These are phyloP conservation scores for Xyrauchen texanus DNA, from an alignment of 2,113 vertebrate genomes.

Conservation along the genomic window DNA sequence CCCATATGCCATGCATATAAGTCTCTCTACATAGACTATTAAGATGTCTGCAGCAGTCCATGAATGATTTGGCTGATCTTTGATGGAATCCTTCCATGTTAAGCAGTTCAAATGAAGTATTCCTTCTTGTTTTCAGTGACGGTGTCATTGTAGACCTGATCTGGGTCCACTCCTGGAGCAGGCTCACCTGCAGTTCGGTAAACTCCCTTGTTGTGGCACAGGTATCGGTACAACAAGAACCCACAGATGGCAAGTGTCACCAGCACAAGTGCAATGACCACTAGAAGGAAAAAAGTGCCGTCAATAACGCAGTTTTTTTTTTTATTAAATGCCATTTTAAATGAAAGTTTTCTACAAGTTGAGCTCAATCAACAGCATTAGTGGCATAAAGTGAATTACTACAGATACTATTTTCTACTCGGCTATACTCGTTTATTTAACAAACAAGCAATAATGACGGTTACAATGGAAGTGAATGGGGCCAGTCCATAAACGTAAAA, in stretches of 20 bases:
- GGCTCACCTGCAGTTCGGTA: conserved; percentile 88
- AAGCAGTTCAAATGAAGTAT: conserved; percentile 84
- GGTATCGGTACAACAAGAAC: conserved; percentile 82
- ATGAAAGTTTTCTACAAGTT: no score
- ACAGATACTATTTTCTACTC: no score
- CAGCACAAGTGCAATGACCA: conserved; percentile 70
- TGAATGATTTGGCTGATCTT: not conserved
- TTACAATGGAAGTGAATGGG: no score
- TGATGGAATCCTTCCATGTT: not conserved
- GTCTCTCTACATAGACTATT: not conserved
- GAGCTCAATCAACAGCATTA: no score
- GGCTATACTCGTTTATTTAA: no score
- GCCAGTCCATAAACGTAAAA: no score
- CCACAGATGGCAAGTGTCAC: conserved; percentile 78
- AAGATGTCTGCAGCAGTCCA: not conserved
- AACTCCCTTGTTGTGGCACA: conserved; percentile 90
- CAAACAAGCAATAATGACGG: no score
- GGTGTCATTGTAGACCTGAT: conserved; percentile 68
- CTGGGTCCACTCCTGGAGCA: conserved; percentile 73
- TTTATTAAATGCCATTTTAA: no score
- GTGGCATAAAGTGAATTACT: no score
- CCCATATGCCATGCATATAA: not conserved
- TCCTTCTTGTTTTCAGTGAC: conserved; percentile 81
- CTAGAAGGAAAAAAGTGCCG: conserved; percentile 50
- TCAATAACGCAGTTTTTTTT: no score